Percentiles rank a stretch among this genome's conserved stretches.
Evolutionary conservation across 2,113 vertebrate genomes (phyloP).

Genomic region (Otolemur garnettii): DNA sequence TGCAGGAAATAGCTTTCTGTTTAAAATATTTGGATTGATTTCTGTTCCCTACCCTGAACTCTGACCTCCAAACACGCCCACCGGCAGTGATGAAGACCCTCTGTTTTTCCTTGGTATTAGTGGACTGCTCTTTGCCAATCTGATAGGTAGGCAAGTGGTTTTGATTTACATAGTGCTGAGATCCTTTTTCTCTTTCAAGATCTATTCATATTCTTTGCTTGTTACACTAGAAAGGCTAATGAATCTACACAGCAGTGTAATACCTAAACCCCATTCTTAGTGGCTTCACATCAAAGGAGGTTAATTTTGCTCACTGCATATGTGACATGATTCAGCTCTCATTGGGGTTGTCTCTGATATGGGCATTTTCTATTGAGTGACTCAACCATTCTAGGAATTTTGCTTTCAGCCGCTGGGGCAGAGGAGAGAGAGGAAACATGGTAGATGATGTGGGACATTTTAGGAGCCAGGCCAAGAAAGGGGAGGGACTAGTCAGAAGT

Average conservation of each 20-base stretch:
- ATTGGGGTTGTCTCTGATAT: neutral
- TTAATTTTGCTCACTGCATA: neutral
- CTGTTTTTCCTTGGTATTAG: neutral
- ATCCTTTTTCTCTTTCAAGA: neutral
- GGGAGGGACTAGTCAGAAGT: neutral
- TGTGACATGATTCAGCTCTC: neutral
- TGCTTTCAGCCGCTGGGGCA: neutral
- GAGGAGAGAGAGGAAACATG: neutral
- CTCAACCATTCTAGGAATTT: neutral
- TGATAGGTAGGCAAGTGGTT: neutral
- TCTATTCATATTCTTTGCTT: neutral
- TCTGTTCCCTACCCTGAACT: conserved; percentile 8
- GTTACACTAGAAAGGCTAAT: neutral
- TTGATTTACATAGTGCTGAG: neutral
- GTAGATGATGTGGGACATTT: neutral
- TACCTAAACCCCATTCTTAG: neutral
- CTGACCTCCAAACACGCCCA: neutral
- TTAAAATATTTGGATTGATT: neutral
- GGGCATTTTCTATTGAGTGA: neutral
- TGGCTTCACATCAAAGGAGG: neutral
- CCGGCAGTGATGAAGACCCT: neutral
- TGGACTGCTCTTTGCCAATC: neutral
- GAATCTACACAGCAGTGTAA: neutral
- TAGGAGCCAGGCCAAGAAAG: neutral
- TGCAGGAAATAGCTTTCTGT: neutral